A percentile compares a stretch with the other conserved stretches of the same genome.
These are phyloP conservation scores for Anaspis maculata DNA, from an alignment of 2,888 invertebrate genomes.

Conservation along the genomic window DNA sequence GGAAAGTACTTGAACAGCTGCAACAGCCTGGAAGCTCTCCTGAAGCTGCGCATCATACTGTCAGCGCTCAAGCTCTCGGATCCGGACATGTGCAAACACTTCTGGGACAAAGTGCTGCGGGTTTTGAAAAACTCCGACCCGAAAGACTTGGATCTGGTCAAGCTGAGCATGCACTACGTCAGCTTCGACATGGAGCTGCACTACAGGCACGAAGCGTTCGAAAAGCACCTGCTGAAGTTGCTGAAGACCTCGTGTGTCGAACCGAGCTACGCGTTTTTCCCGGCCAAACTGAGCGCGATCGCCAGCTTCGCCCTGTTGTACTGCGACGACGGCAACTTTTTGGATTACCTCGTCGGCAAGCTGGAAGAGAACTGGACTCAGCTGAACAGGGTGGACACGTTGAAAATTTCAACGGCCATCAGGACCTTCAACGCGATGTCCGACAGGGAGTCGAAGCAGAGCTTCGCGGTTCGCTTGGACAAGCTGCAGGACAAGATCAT, in stretches of 20 bases:
- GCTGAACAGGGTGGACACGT: conserved; percentile 39
- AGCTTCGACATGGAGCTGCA: conserved; percentile 47
- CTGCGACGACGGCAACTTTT: conserved; percentile 32
- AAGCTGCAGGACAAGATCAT: conserved; percentile 13
- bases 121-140: conserved; percentile 30
- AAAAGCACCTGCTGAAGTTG: conserved; percentile 38
- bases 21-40: conserved; percentile 28
- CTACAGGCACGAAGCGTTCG: conserved; percentile 44
- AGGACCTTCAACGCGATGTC: conserved; percentile 3
- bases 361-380: conserved; percentile 39
- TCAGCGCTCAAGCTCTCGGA: conserved; percentile 45
- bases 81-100: conserved; percentile 38
- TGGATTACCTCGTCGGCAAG: conserved; percentile 37
- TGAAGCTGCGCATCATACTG: conserved; percentile 42
- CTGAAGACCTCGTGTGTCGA: too few species aligned
- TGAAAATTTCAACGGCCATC: conserved; percentile 43
- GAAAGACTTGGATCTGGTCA: conserved; percentile 32
- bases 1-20: conserved; percentile 32
- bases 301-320: conserved; percentile 44
- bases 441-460: conserved; percentile 6
- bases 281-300: conserved; percentile 38
- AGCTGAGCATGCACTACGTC: conserved; percentile 46
- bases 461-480: conserved; percentile 12
- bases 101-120: conserved; percentile 42
- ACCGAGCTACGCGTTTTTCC: conserved; percentile 36